These are phyloP conservation scores for Numenius phaeopus DNA, from an alignment of 2,797 vertebrate species.

Conservation along the genomic window DNA sequence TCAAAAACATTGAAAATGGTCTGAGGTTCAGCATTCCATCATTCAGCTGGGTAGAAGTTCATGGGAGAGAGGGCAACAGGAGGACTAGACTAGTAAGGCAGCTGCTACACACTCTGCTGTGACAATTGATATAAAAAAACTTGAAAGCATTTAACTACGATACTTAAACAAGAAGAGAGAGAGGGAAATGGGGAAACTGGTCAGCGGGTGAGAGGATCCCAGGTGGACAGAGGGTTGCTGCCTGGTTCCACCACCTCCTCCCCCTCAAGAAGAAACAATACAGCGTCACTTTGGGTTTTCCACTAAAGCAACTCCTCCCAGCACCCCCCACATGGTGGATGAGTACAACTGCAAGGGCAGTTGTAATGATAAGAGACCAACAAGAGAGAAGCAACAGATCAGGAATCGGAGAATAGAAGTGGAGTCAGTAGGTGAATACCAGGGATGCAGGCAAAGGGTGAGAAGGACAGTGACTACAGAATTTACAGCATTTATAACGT, in stretches of 20 bases:
- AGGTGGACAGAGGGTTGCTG: neutral
- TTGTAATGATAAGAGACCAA: neutral
- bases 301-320: neutral
- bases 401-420: neutral
- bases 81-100: neutral
- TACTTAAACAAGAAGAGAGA: neutral
- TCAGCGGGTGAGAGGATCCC: neutral
- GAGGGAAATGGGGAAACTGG: neutral
- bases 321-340: neutral
- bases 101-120: neutral
- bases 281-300: neutral
- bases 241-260: neutral
- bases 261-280: neutral
- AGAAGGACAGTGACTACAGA: neutral
- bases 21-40: neutral
- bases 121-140: neutral
- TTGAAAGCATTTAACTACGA: neutral
- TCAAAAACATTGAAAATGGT: neutral
- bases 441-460: neutral
- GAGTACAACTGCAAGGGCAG: neutral
- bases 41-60: neutral
- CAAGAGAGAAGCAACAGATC: neutral
- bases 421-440: neutral
- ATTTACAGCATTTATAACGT: neutral
- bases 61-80: neutral